A percentile compares a stretch with the other conserved stretches of the same genome.
phyloP scores from a whole-genome alignment of 1,140 invertebrate genomes.

The Caligus rogercresseyi region DNA sequence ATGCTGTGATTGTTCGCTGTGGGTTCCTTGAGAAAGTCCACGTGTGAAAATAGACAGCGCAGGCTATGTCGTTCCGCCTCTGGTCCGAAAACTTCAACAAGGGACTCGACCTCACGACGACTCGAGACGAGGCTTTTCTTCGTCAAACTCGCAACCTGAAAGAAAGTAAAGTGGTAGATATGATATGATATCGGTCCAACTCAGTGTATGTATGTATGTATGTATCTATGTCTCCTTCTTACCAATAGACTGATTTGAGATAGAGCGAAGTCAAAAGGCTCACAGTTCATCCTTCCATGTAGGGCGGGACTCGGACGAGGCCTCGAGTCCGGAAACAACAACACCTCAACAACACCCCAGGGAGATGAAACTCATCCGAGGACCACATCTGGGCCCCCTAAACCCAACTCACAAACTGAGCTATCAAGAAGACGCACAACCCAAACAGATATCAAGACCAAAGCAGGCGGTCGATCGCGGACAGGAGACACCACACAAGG shows the following conservation, averaged over 20 bases:
- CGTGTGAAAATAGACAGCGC: conserved; percentile 58
- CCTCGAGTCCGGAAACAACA: neutral
- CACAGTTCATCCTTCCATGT: conserved; percentile 97
- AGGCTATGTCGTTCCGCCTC: conserved; percentile 71
- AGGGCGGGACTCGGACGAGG: conserved; percentile 27
- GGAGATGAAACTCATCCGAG: neutral
- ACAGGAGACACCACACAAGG: no score
- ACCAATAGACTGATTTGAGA: conserved; percentile 70
- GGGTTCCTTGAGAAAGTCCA: conserved; percentile 38
- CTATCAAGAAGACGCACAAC: neutral
- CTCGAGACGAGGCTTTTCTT: conserved; percentile 84
- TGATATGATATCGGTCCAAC: neutral
- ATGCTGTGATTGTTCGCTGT: no score
- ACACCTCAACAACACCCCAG: neutral
- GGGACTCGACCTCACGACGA: conserved; percentile 58
- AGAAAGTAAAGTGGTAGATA: neutral
- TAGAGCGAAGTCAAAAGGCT: conserved; percentile 90
- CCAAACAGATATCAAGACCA: no score
- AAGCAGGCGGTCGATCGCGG: no score
- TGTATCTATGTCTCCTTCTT: no score
- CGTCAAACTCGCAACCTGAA: conserved; percentile 77
- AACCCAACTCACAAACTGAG: neutral
- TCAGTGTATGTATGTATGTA: no score
- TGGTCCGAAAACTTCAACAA: conserved; percentile 56
- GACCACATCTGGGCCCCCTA: neutral